These are phyloP conservation scores for Halyomorpha halys DNA, from an alignment of 1,140 invertebrate species.

Conservation along the genomic window DNA sequence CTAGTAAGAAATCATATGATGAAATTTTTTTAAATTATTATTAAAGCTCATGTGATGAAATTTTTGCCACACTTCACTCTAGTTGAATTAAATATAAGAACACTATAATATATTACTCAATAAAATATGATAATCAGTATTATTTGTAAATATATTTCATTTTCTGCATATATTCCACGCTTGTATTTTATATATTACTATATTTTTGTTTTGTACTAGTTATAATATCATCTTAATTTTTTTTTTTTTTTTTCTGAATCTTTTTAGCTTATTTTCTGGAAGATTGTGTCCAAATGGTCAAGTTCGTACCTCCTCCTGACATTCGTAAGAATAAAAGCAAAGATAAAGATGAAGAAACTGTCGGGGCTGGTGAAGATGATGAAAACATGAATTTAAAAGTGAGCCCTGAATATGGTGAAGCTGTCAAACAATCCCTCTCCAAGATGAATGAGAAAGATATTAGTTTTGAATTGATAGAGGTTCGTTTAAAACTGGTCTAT, in stretches of 20 bases:
- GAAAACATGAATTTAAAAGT: conserved; percentile 65
- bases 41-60: no score
- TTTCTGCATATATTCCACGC: neutral
- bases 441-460: conserved; percentile 79
- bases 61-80: no score
- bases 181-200: neutral
- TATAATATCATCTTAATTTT: no score
- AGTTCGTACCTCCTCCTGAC: conserved; percentile 64
- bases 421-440: conserved; percentile 60
- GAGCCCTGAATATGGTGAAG: conserved; percentile 41
- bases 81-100: no score
- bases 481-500: conserved; percentile 27
- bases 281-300: conserved; percentile 71
- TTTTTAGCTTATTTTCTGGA: conserved; percentile 73
- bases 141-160: neutral
- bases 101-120: no score
- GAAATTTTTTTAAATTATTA: no score
- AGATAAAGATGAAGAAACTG: conserved; percentile 45
- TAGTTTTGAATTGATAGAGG: conserved; percentile 83
- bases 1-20: no score
- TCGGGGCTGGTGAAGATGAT: conserved; percentile 47
- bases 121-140: no score
- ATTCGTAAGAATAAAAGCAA: conserved; percentile 50
- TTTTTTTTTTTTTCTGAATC: no score
- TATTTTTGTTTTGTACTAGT: no score